Evolutionary conservation across 2,888 invertebrate species (phyloP), one percentile per base, ranked within the genome.

Genomic region (Drosophila vallismaia): DNA sequence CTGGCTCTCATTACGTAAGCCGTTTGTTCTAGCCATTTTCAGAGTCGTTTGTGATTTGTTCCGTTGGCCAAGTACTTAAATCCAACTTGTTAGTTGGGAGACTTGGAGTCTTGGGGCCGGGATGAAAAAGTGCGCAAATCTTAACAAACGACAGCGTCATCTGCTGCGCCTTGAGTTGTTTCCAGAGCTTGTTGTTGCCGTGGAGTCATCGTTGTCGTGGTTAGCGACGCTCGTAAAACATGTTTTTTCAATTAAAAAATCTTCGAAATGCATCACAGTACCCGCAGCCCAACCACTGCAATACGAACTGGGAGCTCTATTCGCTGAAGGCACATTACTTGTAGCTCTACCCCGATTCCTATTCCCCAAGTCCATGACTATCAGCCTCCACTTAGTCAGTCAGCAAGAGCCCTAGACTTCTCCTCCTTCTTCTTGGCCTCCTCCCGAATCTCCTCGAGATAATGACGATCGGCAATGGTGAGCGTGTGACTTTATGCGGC

Each of bases 211-310:
- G 64, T 77, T 70, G 77, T 77, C 75, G 88, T 83, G 79, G 86
- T 88, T 89, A 78, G 83, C 77, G 75, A 77, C 77, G 87, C 79
- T 87, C 87, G 79, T 89, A 89, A 88, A 89, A 89, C 88, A 88
- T 86, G 89, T 87, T 89, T 89, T 88, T 88, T 88, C 88, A 88
- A 88, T 88, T 89, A 88, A 87, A 70, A 86, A 88, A 83, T 78
- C 84, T 77, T 77, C 77, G 67, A 85, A 85, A 85, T 86, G 86
- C 88, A 82, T 77, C 82, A 75, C 51, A 64, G 49, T 49, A 51
- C 46, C 59, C 69, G 70, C 59, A 83, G 58, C 55, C 57, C 73
- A 76, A 52, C 55, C 50, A 19, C 7, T 42, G 19, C 14, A 42
- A 42, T 10, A 44, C 24, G 10, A 44, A 44, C 44, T 44, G 44